These are phyloP conservation scores for Cotesia congregata DNA, from an alignment of 2,888 invertebrate genomes.

Conservation along the genomic window DNA sequence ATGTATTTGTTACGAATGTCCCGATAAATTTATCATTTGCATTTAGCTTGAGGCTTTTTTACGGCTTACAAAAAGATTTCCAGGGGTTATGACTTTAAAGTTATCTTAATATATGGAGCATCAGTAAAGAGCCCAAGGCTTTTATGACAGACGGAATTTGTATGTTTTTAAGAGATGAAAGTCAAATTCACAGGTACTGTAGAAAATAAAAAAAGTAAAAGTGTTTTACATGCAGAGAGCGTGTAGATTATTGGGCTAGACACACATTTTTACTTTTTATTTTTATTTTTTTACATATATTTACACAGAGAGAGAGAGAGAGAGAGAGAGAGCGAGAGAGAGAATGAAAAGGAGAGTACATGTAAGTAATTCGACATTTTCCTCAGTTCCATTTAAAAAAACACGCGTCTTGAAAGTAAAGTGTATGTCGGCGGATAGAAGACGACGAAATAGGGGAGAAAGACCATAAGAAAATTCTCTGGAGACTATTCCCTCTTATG, in stretches of 20 bases:
- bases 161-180: conserved; percentile 41
- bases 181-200: conserved; percentile 33
- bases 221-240: conserved; percentile 24
- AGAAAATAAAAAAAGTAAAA: conserved; percentile 17
- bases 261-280: not conserved
- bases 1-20: not conserved
- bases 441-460: conserved; percentile 18
- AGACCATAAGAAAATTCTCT: conserved; percentile 22
- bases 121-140: conserved; percentile 15
- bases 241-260: conserved; percentile 18
- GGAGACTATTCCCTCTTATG: conserved; percentile 17
- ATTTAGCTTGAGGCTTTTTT: conserved; percentile 17
- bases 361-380: conserved; percentile 38
- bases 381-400: conserved; percentile 39
- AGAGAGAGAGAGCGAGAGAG: not conserved
- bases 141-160: conserved; percentile 44
- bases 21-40: conserved; percentile 15
- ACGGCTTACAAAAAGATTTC: conserved; percentile 30
- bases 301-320: not conserved
- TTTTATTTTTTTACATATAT: not conserved
- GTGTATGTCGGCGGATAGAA: conserved; percentile 28
- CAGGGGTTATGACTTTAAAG: conserved; percentile 5
- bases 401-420: conserved; percentile 36
- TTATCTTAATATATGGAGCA: conserved; percentile 28
- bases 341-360: not conserved